Evolutionary conservation across 2,888 invertebrate genomes (phyloP).

Genomic region (Panzeria rudis): DNA sequence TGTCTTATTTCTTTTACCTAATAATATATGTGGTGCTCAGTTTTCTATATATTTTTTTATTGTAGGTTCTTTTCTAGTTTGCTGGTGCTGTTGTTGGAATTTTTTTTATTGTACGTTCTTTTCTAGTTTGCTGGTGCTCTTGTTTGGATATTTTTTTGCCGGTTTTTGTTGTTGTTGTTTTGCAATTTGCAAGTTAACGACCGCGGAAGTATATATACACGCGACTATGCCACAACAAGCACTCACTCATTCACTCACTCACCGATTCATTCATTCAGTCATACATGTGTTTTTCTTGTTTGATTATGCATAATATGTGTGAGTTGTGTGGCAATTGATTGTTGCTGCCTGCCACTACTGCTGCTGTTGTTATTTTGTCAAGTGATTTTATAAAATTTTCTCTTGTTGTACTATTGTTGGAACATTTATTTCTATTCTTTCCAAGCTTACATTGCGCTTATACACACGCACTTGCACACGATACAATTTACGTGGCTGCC

Average conservation of each 20-base stretch:
- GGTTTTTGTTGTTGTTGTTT: slow-evolving; percentile 26
- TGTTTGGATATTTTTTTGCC: slow-evolving; percentile 30
- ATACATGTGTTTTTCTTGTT: slow-evolving; percentile 5
- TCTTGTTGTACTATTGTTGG: slow-evolving; percentile 36
- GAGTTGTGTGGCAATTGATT: slow-evolving; percentile 18
- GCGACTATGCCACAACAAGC: slow-evolving; percentile 66
- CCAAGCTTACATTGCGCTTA: slow-evolving; percentile 53
- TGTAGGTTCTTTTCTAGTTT: slow-evolving; percentile 41
- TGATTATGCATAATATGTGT: slow-evolving; percentile 11
- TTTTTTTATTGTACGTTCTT: slow-evolving; percentile 12
- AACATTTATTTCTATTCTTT: slow-evolving; percentile 7
- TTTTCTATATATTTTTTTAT: too few relatives aligned
- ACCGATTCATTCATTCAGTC: slow-evolving; percentile 5
- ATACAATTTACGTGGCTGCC: slow-evolving; percentile 57
- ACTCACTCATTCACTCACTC: slow-evolving; percentile 31
- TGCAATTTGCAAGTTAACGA: slow-evolving; percentile 73
- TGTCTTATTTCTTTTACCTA: slow-evolving; percentile 46
- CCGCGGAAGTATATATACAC: slow-evolving; percentile 73
- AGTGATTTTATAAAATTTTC: slow-evolving; percentile 59
- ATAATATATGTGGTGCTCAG: not conserved
- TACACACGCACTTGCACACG: slow-evolving; percentile 14
- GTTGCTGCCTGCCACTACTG: slow-evolving; percentile 21
- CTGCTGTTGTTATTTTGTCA: slow-evolving; percentile 57
- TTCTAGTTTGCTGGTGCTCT: slow-evolving; percentile 35
- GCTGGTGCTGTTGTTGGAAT: not conserved